These are phyloP conservation scores for Notarius lentiginosus DNA, from an alignment of 2,113 vertebrate species.

Conservation along the genomic window DNA sequence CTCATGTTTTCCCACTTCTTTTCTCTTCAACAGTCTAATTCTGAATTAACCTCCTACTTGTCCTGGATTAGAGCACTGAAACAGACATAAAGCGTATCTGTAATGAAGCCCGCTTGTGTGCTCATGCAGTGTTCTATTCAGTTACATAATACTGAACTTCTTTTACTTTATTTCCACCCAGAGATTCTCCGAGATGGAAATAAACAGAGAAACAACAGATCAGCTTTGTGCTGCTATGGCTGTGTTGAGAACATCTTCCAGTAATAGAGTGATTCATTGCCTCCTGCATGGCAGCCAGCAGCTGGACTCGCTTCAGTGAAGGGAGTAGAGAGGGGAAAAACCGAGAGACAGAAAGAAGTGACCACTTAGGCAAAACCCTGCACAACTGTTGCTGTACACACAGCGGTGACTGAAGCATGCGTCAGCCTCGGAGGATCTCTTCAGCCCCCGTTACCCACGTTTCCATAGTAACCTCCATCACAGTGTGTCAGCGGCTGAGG, in stretches of 20 bases:
- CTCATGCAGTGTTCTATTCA: constrained; percentile 9
- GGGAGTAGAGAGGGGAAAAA: constrained; percentile 6
- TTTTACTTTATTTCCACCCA: constrained; percentile 25
- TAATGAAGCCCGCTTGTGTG: background rate
- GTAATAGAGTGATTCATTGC: constrained; percentile 45
- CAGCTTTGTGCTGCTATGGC: constrained; percentile 25
- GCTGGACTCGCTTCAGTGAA: constrained; percentile 1
- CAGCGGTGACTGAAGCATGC: constrained; percentile 14
- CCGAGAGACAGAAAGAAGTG: background rate
- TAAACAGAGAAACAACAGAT: constrained; percentile 29
- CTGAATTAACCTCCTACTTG: background rate
- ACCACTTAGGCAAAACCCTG: constrained; percentile 23
- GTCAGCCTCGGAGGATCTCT: constrained; percentile 8
- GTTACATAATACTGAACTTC: constrained; percentile 21
- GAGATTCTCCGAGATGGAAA: constrained; percentile 27
- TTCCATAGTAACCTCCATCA: constrained; percentile 48
- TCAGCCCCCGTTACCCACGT: background rate
- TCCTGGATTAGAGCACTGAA: background rate
- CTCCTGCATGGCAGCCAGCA: constrained; percentile 35
- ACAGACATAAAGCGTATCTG: background rate
- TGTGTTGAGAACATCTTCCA: constrained; percentile 15
- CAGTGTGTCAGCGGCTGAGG: constrained; percentile 32
- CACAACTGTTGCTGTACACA: constrained; percentile 28
- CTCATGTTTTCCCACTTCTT: constrained; percentile 12
- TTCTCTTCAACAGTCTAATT: background rate